A percentile compares a stretch with the other conserved stretches of the same genome.
phyloP scores from a whole-genome alignment of 2,113 vertebrate genomes.

The Rousettus leschenaultii region DNA sequence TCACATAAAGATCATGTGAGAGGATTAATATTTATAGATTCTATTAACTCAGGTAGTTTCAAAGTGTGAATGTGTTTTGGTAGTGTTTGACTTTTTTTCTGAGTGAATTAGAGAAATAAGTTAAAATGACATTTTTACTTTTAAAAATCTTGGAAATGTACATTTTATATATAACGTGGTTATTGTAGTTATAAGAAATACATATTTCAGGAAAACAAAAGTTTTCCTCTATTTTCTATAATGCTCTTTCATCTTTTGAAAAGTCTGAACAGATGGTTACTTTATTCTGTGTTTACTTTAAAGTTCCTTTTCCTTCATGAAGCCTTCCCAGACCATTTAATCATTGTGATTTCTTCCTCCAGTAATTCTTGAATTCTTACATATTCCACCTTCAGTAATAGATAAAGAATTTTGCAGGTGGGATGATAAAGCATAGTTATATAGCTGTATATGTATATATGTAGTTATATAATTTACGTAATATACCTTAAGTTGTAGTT shows the following conservation, averaged over 20 bases:
- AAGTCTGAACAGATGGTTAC: not conserved
- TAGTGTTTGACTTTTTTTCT: not conserved
- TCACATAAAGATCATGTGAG: not conserved
- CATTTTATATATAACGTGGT: not conserved
- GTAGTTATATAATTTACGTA: not conserved
- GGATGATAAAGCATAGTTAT: no score
- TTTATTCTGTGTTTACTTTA: not conserved
- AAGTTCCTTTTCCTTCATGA: not conserved
- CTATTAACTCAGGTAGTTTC: not conserved
- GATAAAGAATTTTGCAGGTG: not conserved
- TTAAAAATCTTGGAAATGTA: not conserved
- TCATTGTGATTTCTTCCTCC: not conserved
- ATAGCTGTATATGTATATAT: no score
- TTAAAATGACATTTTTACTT: not conserved
- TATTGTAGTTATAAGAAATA: not conserved
- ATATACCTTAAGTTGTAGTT: not conserved
- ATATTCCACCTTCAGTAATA: not conserved
- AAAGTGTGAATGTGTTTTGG: not conserved
- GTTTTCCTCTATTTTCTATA: not conserved
- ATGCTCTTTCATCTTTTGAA: not conserved
- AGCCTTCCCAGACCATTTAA: not conserved
- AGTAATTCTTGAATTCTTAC: not conserved
- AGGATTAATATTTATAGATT: not conserved
- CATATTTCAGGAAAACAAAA: not conserved
- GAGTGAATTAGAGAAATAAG: not conserved